These are phyloP conservation scores for Apodemia mormo DNA, from an alignment of 2,888 invertebrate species.

Conservation along the genomic window DNA sequence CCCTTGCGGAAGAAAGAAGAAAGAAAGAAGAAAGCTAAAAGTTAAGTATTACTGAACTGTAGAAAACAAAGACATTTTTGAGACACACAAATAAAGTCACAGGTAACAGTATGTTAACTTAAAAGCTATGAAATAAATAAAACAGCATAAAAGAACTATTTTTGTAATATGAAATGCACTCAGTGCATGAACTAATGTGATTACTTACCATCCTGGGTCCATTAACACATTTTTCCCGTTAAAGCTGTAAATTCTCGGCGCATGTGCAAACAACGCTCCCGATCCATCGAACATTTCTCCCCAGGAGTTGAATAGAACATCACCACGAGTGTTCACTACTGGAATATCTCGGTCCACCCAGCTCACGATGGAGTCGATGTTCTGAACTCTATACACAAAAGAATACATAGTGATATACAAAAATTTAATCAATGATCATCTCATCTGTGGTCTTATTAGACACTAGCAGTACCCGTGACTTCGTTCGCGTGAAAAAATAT, in stretches of 20 bases:
- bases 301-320: constrained; percentile 98
- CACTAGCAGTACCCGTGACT: no score
- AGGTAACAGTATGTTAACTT: neutral
- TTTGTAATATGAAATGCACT: neutral
- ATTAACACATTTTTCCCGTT: constrained; percentile 95
- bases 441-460: no score
- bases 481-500: no score
- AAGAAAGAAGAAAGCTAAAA: no score
- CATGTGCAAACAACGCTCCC: constrained; percentile 92
- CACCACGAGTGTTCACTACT: constrained; percentile 93
- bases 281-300: constrained; percentile 94
- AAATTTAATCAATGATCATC: neutral
- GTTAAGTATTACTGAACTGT: no score
- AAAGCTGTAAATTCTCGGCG: constrained; percentile 95
- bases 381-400: constrained; percentile 85
- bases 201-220: constrained; percentile 91
- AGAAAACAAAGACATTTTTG: no score
- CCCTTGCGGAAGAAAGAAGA: no score
- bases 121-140: neutral
- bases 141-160: neutral
- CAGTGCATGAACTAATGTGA: neutral
- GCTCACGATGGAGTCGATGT: constrained; percentile 95
- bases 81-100: no score
- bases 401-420: constrained; percentile 3
- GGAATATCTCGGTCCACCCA: constrained; percentile 93